Base-by-base conservation (phyloP, 2,888 invertebrate species). In the Orthonychiurus folsomi region DNA sequence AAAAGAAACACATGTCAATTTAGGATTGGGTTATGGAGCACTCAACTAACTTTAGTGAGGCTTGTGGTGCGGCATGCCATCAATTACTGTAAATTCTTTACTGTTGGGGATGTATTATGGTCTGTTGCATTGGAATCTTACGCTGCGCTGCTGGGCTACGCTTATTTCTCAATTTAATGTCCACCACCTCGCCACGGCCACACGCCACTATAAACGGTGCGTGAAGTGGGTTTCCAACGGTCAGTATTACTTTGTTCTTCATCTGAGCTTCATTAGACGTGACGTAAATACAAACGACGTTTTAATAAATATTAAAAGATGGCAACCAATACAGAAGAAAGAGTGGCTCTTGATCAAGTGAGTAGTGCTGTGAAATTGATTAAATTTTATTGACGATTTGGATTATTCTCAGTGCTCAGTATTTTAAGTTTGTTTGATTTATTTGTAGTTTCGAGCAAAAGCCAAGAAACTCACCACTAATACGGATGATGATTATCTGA, bases 391-490 rank as follows among this genome's bases (percentile, higher is more conserved):
- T 9, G 9, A 37, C 37, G 5, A 37, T 9, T 9, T 37, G 5
- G 15, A 15, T 15, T 52, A n/a, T 9, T n/a, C 3, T 52, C 3
- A 5, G 52, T 21, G 52, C n/a, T 12, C 48, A 15, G 15, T 47
- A 47, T 47, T 47, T 47, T 15, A 47, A 47, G 48, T 47, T 52
- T 3, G 52, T 52, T 52, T 20, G 3, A 3, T 52, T 52, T n/a
- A 21, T 20, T 52, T 52, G 5, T 26, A 57, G 57, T 57, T 57
- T 25, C 57, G 57, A 3, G 28, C 57, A 27, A 18, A 3, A 5
- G 57, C 57, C 9, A 12, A 25, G 27, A 28, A 57, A 28, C 9
- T 57, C n/a, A 25, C 26, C 20, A 25, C 18, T 9, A 57, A 57
- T 28, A 23, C 20, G 3, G 57, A 25, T 3, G 57, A 57, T n/a